Evolutionary conservation across 2,888 invertebrate species (phyloP).

Genomic region (Nymphalis polychloros): DNA sequence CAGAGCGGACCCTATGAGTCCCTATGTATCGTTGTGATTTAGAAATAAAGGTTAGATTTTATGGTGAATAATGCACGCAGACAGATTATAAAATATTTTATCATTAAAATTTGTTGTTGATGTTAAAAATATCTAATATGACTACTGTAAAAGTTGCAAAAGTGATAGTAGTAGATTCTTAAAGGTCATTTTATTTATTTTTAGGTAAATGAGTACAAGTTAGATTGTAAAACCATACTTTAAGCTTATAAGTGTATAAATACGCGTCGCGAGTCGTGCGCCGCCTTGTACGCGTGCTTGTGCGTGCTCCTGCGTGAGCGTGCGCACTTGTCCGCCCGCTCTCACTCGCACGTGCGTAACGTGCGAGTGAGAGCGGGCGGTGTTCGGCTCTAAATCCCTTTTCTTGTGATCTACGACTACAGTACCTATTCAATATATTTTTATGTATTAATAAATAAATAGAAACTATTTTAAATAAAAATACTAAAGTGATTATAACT

Average conservation of each 20-base stretch:
- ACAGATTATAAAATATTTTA: constrained; percentile 29
- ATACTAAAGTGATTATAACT: constrained; percentile 42
- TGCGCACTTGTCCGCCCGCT: constrained; percentile 26
- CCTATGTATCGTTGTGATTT: constrained; percentile 48
- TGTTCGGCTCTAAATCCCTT: constrained; percentile 19
- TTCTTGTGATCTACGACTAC: constrained; percentile 41
- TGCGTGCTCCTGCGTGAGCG: constrained; percentile 31
- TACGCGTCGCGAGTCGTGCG: constrained; percentile 32
- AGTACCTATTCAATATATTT: constrained; percentile 39
- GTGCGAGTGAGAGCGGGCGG: constrained; percentile 21
- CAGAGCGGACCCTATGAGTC: constrained; percentile 40
- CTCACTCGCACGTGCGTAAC: constrained; percentile 40
- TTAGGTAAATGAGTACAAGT: constrained; percentile 70
- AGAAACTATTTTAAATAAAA: constrained; percentile 45
- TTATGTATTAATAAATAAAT: constrained; percentile 33
- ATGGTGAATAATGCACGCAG: constrained; percentile 36
- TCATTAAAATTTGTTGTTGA: constrained; percentile 35
- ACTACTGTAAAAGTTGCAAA: constrained; percentile 36
- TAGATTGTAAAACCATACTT: constrained; percentile 49
- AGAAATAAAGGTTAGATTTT: constrained; percentile 43
- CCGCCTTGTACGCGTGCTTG: constrained; percentile 32
- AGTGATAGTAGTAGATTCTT: constrained; percentile 48
- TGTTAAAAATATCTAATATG: constrained; percentile 35
- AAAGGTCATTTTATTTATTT: constrained; percentile 62
- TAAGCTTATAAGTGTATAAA: constrained; percentile 7